Evolutionary conservation across 2,113 vertebrate genomes (phyloP).

Genomic region (Numida meleagris): DNA sequence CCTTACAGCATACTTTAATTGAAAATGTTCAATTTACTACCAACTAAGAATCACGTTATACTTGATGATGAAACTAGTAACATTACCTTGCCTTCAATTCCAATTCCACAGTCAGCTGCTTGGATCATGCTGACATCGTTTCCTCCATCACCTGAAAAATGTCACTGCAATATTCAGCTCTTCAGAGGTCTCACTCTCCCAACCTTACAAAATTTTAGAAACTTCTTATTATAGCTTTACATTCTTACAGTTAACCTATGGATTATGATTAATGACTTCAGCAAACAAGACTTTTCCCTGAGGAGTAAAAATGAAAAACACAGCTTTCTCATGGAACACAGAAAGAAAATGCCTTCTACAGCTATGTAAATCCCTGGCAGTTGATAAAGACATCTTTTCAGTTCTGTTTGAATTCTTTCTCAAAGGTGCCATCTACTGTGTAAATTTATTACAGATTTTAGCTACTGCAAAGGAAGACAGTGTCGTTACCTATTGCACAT

Average conservation of each 20-base stretch:
- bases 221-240: background rate
- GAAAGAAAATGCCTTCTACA: background rate
- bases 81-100: conserved; percentile 93
- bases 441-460: background rate
- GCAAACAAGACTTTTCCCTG: background rate
- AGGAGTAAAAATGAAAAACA: background rate
- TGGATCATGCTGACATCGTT: conserved; percentile 99
- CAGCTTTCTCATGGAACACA: background rate
- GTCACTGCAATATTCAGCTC: background rate
- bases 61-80: background rate
- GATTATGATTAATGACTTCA: background rate
- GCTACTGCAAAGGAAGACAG: background rate
- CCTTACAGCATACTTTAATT: background rate
- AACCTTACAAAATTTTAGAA: background rate
- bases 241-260: background rate
- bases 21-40: background rate
- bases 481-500: conserved; percentile 90
- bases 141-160: conserved; percentile 91
- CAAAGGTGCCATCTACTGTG: conserved; percentile 1
- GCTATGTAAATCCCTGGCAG: background rate
- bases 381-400: background rate
- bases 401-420: background rate
- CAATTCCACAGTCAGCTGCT: conserved; percentile 91
- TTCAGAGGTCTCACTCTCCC: background rate
- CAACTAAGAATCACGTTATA: background rate